phyloP scores from a whole-genome alignment of 2,888 invertebrate species.

The Salpingus planirostris region DNA sequence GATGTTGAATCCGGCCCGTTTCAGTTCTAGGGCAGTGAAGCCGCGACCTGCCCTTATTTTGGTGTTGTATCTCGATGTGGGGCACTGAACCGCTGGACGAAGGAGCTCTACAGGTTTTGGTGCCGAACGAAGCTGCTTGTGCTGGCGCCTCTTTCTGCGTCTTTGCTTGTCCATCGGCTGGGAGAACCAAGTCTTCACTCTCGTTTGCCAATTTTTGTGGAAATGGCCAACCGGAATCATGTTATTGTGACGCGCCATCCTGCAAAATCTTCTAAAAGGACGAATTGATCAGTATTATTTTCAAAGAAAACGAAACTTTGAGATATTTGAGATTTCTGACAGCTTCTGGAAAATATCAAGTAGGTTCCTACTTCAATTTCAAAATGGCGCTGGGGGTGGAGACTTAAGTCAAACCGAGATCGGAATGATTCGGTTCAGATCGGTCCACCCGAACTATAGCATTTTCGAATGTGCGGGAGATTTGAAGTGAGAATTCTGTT shows the following conservation, averaged over 20 bases:
- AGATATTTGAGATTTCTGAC: too few relatives aligned
- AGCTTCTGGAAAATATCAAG: too few relatives aligned
- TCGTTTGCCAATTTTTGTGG: slow-evolving; percentile 96
- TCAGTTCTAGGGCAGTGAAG: slow-evolving; percentile 87
- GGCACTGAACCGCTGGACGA: slow-evolving; percentile 84
- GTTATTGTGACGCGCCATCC: slow-evolving; percentile 81
- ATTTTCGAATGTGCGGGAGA: too few relatives aligned
- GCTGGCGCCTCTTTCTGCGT: slow-evolving; percentile 69
- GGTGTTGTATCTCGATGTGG: slow-evolving; percentile 84
- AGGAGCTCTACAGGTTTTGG: slow-evolving; percentile 81
- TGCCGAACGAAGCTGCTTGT: slow-evolving; percentile 77
- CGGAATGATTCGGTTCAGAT: too few relatives aligned
- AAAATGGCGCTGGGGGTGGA: too few relatives aligned
- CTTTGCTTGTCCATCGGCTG: slow-evolving; percentile 88
- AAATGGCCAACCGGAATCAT: slow-evolving; percentile 97
- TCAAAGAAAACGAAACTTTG: too few relatives aligned
- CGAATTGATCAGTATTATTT: too few relatives aligned
- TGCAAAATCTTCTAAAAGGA: too few relatives aligned
- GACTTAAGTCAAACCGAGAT: too few relatives aligned
- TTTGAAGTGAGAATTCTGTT: too few relatives aligned
- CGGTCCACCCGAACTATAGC: too few relatives aligned
- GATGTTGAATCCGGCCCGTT: slow-evolving; percentile 75
- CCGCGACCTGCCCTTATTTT: slow-evolving; percentile 87
- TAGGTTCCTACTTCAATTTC: too few relatives aligned
- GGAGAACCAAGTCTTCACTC: slow-evolving; percentile 94